Evolutionary conservation across 2,888 invertebrate species (phyloP).

Genomic region (Acleris emargana): DNA sequence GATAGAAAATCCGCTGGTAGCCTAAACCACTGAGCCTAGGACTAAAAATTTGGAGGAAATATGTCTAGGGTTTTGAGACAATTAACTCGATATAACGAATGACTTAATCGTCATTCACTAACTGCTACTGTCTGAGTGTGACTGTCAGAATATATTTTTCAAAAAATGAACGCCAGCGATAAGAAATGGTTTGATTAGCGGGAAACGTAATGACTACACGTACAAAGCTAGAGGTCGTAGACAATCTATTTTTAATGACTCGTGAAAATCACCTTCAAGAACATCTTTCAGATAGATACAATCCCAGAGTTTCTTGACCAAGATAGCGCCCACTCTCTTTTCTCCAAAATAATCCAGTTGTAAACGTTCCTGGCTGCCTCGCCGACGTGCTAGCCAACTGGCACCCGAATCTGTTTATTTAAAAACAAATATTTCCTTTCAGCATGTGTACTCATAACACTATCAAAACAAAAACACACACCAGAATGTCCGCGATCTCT

Average conservation of each 20-base stretch:
- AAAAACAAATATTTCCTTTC: slow-evolving; percentile 36
- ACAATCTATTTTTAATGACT: not conserved
- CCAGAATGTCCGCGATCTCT: not conserved
- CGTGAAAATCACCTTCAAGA: not conserved
- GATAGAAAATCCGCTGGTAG: too few relatives aligned
- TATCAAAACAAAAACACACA: not conserved
- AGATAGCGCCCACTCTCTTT: slow-evolving; percentile 34
- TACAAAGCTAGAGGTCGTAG: not conserved
- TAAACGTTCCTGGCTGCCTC: slow-evolving; percentile 2
- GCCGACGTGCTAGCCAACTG: slow-evolving; percentile 42
- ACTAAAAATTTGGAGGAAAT: too few relatives aligned
- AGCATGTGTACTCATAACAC: slow-evolving; percentile 21
- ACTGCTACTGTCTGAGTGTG: too few relatives aligned
- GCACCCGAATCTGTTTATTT: slow-evolving; percentile 40
- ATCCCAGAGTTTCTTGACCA: slow-evolving; percentile 16
- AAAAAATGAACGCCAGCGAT: too few relatives aligned
- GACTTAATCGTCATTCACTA: too few relatives aligned
- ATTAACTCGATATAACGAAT: too few relatives aligned
- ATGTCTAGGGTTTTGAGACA: too few relatives aligned
- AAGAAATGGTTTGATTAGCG: too few relatives aligned
- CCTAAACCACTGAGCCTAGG: too few relatives aligned
- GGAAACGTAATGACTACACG: too few relatives aligned
- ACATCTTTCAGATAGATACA: not conserved
- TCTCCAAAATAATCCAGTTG: slow-evolving; percentile 48
- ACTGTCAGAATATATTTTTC: too few relatives aligned